These are phyloP conservation scores for Perca fluviatilis DNA, from an alignment of 2,113 vertebrate genomes.

Conservation along the genomic window DNA sequence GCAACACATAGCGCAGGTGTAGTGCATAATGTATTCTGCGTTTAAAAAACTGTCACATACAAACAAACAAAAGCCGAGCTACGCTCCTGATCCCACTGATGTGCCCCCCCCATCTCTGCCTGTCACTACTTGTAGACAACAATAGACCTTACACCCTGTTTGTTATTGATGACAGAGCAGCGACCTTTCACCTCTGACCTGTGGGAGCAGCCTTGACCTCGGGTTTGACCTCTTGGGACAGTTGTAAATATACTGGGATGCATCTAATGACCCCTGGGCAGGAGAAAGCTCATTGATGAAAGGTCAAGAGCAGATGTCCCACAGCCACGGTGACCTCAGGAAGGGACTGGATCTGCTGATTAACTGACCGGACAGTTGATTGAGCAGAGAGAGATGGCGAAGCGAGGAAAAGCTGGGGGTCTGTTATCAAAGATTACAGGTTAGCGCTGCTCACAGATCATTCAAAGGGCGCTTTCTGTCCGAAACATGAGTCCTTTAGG, in stretches of 20 bases:
- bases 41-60: conserved; percentile 32
- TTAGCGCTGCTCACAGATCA: conserved; percentile 11
- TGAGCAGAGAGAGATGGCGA: neutral
- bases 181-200: conserved; percentile 63
- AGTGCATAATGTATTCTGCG: conserved; percentile 42
- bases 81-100: conserved; percentile 7
- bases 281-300: conserved; percentile 54
- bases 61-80: conserved; percentile 38
- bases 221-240: conserved; percentile 59
- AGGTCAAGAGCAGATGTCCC: conserved; percentile 71
- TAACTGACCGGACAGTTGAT: conserved; percentile 48
- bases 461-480: conserved; percentile 16
- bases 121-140: conserved; percentile 48
- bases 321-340: conserved; percentile 36
- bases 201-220: conserved; percentile 55
- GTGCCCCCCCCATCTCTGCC: conserved; percentile 18
- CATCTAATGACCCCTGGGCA: conserved; percentile 65
- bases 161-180: conserved; percentile 65
- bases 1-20: conserved; percentile 34
- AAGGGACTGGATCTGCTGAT: conserved; percentile 47
- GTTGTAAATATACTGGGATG: conserved; percentile 63
- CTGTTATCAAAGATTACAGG: conserved; percentile 46
- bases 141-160: conserved; percentile 37
- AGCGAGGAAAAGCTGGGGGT: neutral
- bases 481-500: neutral